These are phyloP conservation scores for Benthosema pterotum DNA, from an alignment of 2,797 vertebrate species.

Conservation along the genomic window DNA sequence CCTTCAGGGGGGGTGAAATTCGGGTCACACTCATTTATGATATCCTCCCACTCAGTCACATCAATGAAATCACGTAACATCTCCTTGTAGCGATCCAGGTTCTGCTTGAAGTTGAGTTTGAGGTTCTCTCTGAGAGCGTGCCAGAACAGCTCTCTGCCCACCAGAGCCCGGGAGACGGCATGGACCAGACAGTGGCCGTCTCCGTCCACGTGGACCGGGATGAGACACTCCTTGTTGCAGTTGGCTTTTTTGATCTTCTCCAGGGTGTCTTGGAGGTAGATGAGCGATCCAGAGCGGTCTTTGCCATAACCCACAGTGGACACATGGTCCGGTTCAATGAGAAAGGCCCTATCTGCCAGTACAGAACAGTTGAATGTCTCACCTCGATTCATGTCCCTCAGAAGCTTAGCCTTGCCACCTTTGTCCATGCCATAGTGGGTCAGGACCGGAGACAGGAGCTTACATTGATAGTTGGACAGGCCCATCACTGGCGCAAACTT, in stretches of 20 bases:
- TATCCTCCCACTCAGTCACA: constrained; percentile 95
- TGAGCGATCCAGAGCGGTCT: constrained; percentile 93
- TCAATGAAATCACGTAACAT: constrained; percentile 98
- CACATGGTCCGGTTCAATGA: constrained; percentile 93
- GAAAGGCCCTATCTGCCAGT: constrained; percentile 92
- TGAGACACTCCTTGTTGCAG: constrained; percentile 89
- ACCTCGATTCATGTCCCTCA: constrained; percentile 96
- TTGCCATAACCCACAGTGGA: constrained; percentile 93
- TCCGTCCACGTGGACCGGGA: constrained; percentile 95
- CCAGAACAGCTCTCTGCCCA: constrained; percentile 98
- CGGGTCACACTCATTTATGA: constrained; percentile 97
- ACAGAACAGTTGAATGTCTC: constrained; percentile 97
- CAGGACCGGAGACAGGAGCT: constrained; percentile 95
- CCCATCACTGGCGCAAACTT: constrained; percentile 95
- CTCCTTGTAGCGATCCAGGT: constrained; percentile 90
- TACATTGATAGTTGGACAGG: constrained; percentile 99
- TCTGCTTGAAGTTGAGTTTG: constrained; percentile 94
- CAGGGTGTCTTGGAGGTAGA: constrained; percentile 95
- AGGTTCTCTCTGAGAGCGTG: constrained; percentile 97
- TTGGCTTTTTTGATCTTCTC: constrained; percentile 95
- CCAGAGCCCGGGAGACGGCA: constrained; percentile 92
- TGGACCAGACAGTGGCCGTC: constrained; percentile 99
- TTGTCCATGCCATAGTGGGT: constrained; percentile 98
- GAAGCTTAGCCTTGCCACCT: constrained; percentile 92
- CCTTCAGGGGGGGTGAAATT: constrained; percentile 94